Evolutionary conservation across 1,140 invertebrate genomes (phyloP).

Genomic region (Monochamus saltuarius): DNA sequence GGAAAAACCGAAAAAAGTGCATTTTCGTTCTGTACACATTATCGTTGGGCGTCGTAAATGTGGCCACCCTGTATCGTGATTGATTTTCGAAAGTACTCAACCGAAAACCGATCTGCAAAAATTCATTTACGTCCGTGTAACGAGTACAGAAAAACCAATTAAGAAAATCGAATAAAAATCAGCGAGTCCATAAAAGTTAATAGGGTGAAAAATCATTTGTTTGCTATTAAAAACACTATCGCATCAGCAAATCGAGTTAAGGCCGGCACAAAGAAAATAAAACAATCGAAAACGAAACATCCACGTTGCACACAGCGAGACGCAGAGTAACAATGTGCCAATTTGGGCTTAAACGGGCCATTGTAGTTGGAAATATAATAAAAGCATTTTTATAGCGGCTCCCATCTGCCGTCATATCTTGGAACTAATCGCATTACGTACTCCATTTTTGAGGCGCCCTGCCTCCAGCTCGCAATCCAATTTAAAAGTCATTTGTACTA

Average conservation of each 20-base stretch:
- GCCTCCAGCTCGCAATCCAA: slow-evolving; percentile 45
- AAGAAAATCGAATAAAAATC: no score
- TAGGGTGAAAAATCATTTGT: slow-evolving; percentile 32
- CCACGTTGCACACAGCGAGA: slow-evolving; percentile 27
- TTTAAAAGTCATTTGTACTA: slow-evolving; percentile 52
- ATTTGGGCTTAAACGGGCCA: slow-evolving; percentile 47
- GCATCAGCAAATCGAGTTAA: slow-evolving; percentile 38
- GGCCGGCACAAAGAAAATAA: slow-evolving; percentile 38
- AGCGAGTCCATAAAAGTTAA: slow-evolving; percentile 21
- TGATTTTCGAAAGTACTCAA: no score
- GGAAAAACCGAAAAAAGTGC: no score
- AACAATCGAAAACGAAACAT: slow-evolving; percentile 32
- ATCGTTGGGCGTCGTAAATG: no score
- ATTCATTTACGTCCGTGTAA: no score
- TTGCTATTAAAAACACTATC: slow-evolving; percentile 40
- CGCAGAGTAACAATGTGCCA: slow-evolving; percentile 47
- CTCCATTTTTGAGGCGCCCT: slow-evolving; percentile 50
- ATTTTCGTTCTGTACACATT: no score
- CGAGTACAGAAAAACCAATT: no score
- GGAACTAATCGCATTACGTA: slow-evolving; percentile 49
- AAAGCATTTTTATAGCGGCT: slow-evolving; percentile 46
- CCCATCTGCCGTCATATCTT: slow-evolving; percentile 49
- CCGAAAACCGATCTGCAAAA: no score
- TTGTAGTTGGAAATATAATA: slow-evolving; percentile 47
- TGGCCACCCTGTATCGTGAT: no score